These are phyloP conservation scores for Microctenopoma lineatum DNA, from an alignment of 2,797 vertebrate species.

Conservation along the genomic window DNA sequence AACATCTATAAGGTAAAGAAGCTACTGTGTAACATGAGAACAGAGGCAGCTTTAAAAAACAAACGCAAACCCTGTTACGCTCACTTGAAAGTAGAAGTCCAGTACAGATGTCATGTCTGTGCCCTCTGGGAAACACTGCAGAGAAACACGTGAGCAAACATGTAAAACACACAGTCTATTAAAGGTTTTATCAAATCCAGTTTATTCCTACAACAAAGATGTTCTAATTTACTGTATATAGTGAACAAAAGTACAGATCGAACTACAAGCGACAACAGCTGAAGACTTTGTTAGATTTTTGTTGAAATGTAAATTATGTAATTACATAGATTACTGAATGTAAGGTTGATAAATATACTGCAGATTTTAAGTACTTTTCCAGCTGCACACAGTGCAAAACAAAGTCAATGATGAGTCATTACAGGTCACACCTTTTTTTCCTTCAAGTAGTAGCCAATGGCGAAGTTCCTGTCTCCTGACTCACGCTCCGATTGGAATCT, in stretches of 20 bases:
- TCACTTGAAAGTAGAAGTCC: slow-evolving; percentile 99
- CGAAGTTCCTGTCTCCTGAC: slow-evolving; percentile 97
- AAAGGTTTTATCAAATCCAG: not conserved
- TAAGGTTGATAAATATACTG: too few species aligned
- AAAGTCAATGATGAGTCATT: not conserved
- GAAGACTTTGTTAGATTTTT: too few species aligned
- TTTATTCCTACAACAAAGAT: not conserved
- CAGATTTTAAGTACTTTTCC: not conserved
- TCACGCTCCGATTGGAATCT: slow-evolving; percentile 98
- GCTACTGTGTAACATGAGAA: not conserved
- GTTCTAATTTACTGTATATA: not conserved
- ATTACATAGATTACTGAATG: too few species aligned
- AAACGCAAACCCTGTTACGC: slow-evolving; percentile 17
- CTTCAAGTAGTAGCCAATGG: slow-evolving; percentile 98
- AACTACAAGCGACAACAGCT: too few species aligned
- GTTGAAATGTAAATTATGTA: too few species aligned
- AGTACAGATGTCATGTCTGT: slow-evolving; percentile 96
- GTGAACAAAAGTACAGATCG: not conserved
- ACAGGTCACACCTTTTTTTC: slow-evolving; percentile 92
- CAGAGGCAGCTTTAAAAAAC: not conserved
- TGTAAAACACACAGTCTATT: slow-evolving; percentile 69
- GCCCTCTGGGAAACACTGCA: slow-evolving; percentile 97
- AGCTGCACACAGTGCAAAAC: not conserved
- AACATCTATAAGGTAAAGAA: too few species aligned
- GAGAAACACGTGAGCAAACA: slow-evolving; percentile 31